Conservation (phyloP, 1,140 invertebrate genomes). For the Phortica variegata region DNA sequence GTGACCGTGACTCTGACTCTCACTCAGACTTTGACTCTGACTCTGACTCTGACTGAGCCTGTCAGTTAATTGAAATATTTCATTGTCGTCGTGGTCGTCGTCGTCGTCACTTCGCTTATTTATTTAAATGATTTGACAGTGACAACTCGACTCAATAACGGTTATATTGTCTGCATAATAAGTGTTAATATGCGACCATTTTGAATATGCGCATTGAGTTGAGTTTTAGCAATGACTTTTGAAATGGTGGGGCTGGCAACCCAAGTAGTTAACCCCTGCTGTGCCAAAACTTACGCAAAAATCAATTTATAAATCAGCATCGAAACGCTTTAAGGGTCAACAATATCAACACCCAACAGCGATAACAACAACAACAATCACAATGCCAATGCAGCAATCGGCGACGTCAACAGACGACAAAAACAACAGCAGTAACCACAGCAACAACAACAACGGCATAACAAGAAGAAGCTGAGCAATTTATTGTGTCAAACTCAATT, state of each 20-base stretch:
- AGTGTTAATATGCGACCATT: constrained; percentile 41
- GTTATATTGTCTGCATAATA: no score
- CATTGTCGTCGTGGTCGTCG: constrained; percentile 34
- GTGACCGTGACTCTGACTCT: no score
- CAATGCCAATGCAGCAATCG: neutral
- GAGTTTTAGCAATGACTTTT: no score
- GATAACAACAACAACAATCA: neutral
- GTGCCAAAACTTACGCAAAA: constrained; percentile 50
- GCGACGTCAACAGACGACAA: constrained; percentile 4
- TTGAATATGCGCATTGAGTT: no score
- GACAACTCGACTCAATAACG: no score
- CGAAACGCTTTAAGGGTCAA: constrained; percentile 50
- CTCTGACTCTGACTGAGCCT: no score
- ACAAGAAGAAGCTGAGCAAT: constrained; percentile 46
- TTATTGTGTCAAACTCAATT: constrained; percentile 57
- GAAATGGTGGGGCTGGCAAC: no score
- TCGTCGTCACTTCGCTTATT: neutral
- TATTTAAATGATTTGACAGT: no score
- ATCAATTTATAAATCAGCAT: constrained; percentile 54
- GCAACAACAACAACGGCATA: constrained; percentile 4
- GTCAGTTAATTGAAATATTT: constrained; percentile 53
- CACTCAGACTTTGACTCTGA: no score
- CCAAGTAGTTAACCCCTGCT: constrained; percentile 35
- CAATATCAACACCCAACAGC: constrained; percentile 34
- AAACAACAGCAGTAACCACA: constrained; percentile 4